A percentile compares a stretch with the other conserved stretches of the same genome.
These are phyloP conservation scores for Chelonia mydas DNA, from an alignment of 2,797 vertebrate genomes.

Conservation along the genomic window DNA sequence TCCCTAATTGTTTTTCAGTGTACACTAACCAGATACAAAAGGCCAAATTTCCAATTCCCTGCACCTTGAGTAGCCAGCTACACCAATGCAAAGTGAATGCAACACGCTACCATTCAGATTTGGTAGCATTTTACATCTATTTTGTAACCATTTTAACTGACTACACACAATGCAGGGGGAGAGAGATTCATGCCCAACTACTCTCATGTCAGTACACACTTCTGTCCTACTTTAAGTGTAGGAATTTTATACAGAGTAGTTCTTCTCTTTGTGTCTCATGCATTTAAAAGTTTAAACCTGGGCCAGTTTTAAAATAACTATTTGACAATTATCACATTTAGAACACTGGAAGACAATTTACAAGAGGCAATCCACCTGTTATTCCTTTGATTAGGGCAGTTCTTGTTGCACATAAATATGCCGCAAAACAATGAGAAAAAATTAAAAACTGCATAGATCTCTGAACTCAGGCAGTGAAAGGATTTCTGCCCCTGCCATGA, in stretches of 20 bases:
- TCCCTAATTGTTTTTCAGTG: no score
- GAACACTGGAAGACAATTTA: not conserved
- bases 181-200: not conserved
- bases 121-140: not conserved
- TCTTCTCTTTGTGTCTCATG: not conserved
- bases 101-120: not conserved
- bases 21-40: no score
- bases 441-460: not conserved
- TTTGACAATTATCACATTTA: not conserved
- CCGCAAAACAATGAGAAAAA: not conserved
- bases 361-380: not conserved
- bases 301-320: not conserved
- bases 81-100: not conserved
- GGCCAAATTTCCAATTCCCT: not conserved
- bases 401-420: not conserved
- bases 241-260: not conserved
- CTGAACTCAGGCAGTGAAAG: not conserved
- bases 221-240: not conserved
- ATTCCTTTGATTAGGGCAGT: not conserved
- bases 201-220: not conserved
- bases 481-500: not conserved
- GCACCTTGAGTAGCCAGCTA: not conserved
- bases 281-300: not conserved
- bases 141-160: not conserved
- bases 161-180: not conserved